Conservation (phyloP, 2,888 invertebrate genomes). For the Erebia aethiops region DNA sequence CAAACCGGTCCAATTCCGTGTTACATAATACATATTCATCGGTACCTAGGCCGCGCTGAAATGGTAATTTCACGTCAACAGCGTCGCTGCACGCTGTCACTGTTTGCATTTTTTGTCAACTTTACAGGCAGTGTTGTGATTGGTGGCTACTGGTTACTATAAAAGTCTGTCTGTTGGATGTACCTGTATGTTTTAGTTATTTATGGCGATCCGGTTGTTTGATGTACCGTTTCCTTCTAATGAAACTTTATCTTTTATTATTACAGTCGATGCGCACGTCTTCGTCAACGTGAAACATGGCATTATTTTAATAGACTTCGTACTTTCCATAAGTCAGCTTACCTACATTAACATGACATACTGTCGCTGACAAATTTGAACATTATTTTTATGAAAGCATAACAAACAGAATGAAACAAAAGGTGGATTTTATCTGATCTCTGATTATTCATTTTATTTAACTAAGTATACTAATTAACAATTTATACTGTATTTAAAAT, state of each 20-base stretch:
- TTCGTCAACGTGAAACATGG: neutral
- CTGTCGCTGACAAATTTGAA: neutral
- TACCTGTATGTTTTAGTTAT: conserved; percentile 8
- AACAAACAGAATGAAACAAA: neutral
- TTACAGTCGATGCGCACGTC: neutral
- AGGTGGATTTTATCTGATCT: neutral
- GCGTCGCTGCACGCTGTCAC: conserved; percentile 58
- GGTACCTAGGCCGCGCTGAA: conserved; percentile 67
- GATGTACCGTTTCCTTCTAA: neutral
- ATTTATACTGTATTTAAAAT: neutral
- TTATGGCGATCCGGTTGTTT: conserved; percentile 9
- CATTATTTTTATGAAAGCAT: conserved; percentile 8
- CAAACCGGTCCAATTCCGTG: conserved; percentile 64
- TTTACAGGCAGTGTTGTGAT: conserved; percentile 31
- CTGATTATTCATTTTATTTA: neutral
- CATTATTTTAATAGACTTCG: neutral
- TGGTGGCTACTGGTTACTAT: conserved; percentile 20
- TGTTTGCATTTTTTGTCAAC: conserved; percentile 73
- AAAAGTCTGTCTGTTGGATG: conserved; percentile 12
- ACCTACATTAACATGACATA: neutral
- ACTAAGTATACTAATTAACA: too few species aligned
- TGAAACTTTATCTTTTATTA: conserved; percentile 15
- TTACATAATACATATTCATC: conserved; percentile 71
- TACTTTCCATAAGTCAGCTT: conserved; percentile 2
- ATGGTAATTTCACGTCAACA: conserved; percentile 78